Conservation (phyloP, 2,888 invertebrate genomes). For the Platycheirus rosarum region DNA sequence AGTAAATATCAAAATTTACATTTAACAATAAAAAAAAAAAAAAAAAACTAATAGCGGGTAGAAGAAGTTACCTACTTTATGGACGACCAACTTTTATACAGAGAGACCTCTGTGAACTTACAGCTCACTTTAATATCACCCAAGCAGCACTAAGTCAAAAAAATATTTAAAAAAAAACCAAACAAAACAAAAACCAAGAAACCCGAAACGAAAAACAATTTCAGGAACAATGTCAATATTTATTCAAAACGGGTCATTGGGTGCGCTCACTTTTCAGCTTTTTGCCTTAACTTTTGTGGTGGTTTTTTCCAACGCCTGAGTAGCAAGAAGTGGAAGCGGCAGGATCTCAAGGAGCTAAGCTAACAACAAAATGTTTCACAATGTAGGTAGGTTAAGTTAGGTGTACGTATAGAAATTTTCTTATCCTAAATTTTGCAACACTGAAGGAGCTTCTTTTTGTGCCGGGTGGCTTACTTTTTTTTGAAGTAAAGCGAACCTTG, state of each 20-base stretch:
- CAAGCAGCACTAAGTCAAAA: slow-evolving; percentile 55
- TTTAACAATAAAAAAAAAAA: slow-evolving; percentile 59
- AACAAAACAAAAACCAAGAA: slow-evolving; percentile 45
- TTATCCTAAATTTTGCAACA: slow-evolving; percentile 64
- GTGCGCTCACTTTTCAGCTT: slow-evolving; percentile 69
- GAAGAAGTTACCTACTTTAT: slow-evolving; percentile 1
- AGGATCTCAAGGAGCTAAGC: slow-evolving; percentile 17
- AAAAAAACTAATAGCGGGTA: neutral
- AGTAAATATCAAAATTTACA: slow-evolving; percentile 72
- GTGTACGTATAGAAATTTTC: slow-evolving; percentile 46
- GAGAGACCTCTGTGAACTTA: neutral
- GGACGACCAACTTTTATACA: slow-evolving; percentile 27
- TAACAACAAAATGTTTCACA: slow-evolving; percentile 55
- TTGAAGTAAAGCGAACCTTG: slow-evolving; percentile 4
- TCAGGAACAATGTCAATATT: slow-evolving; percentile 73
- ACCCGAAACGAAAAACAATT: slow-evolving; percentile 69
- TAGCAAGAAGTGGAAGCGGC: neutral
- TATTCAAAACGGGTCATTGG: slow-evolving; percentile 74
- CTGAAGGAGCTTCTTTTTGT: slow-evolving; percentile 33
- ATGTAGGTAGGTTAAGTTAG: too few species aligned
- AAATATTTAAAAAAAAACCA: slow-evolving; percentile 37
- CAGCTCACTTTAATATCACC: neutral
- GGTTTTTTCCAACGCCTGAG: neutral
- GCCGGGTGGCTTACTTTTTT: neutral
- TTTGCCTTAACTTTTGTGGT: slow-evolving; percentile 39